Base-by-base conservation (phyloP, 2,797 vertebrate genomes). In the Capromys pilorides region DNA sequence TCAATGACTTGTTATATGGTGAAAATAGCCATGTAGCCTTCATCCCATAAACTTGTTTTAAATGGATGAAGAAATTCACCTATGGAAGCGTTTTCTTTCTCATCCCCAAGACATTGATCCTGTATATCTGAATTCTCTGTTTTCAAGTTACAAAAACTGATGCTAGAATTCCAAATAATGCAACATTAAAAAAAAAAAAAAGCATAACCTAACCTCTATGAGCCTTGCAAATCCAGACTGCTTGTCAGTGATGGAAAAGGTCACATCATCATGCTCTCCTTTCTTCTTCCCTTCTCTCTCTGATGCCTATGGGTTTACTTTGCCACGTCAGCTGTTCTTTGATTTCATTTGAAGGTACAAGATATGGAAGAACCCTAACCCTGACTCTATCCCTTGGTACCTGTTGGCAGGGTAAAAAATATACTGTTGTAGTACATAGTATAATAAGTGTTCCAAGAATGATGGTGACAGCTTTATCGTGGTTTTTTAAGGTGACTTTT, bases 151-250 rank as follows among this genome's bases (percentile, higher is more conserved):
- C n/a, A 10, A 64, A 91, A 64, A 82, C 22, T 49, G 33, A 64
- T 31, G 22, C 0, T 5, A 39, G 22, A 86, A 81, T 64, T 82
- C 45, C 57, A 85, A 45, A 18, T 11, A 31, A 49, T 77, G 62
- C 2, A 84, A 36, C 14, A 39, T 66, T 71, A 75, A 73, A 94
- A 95, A 62, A 85, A 73, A 88, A 69, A 78, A 94, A 95, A 61
- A 85, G 66, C 80, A 90, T 41, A 69, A 82, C 41, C 4, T 31
- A 81, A 39, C 11, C 13, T 73, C 39, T n/a, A 64, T 3, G 31
- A 85, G n/a, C 14, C 67, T 41, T 84, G 26, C 57, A 75, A 86
- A 88, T 79, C 75, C 31, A 94, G 86, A 66, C 5, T 67, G 19
- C 36, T 84, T 82, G 36, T 85, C 80, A 67, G 69, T 31, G 59